Evolutionary conservation across 37 sponge, comb jelly and placozoan species (phyloP).

Genomic region (Oscarella lobularis): DNA sequence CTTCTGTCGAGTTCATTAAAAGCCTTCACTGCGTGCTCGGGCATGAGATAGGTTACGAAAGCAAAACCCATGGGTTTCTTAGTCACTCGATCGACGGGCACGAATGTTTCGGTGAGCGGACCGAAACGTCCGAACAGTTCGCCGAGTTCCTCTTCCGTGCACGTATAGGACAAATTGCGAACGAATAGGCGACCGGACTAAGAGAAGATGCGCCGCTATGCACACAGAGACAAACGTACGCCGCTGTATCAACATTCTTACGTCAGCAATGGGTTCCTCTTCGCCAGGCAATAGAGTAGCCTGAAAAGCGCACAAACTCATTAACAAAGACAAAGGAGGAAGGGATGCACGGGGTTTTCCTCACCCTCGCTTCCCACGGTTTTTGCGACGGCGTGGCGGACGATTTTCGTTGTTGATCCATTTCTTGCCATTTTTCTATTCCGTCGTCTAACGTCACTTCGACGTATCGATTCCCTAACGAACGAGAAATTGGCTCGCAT

Average conservation of each 20-base stretch:
- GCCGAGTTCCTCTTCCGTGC: slow-evolving; percentile 65
- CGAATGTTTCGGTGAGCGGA: slow-evolving; percentile 53
- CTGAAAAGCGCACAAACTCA: background rate
- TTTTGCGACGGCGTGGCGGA: slow-evolving; percentile 6
- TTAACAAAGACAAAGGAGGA: no score
- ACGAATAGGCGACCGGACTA: slow-evolving; percentile 80
- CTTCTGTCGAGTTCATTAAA: slow-evolving; percentile 55
- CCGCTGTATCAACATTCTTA: background rate
- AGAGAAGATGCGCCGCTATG: background rate
- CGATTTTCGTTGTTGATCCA: no score
- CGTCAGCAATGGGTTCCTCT: background rate
- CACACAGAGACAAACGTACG: background rate
- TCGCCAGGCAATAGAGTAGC: background rate
- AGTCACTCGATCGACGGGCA: slow-evolving; percentile 56
- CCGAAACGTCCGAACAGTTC: slow-evolving; percentile 63
- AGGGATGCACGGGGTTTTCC: no score
- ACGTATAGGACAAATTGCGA: slow-evolving; percentile 73
- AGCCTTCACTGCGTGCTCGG: slow-evolving; percentile 86
- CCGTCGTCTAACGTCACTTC: no score
- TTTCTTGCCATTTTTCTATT: no score
- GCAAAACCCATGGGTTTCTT: slow-evolving; percentile 70
- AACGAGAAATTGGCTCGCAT: no score
- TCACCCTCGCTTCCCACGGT: slow-evolving; percentile 49
- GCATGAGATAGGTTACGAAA: slow-evolving; percentile 85
- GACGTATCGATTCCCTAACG: no score